A percentile compares a stretch with the other conserved stretches of the same genome.
Conservation (phyloP, 2,797 vertebrate species). For the Urocyon cinereoargenteus region DNA sequence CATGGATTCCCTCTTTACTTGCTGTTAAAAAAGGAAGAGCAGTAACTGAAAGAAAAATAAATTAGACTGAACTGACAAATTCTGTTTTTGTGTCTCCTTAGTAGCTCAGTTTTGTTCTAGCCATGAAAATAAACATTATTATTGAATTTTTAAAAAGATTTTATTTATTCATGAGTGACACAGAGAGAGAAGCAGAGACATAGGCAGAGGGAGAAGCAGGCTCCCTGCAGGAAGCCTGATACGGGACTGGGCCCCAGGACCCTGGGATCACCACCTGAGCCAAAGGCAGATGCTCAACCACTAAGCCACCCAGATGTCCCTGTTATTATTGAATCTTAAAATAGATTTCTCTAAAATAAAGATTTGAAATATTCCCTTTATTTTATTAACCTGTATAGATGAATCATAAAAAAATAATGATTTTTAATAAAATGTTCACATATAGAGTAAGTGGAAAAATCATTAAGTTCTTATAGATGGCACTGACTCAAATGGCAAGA, state of each 20-base stretch:
- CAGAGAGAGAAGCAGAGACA: too few relatives aligned
- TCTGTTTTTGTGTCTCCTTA: constrained; percentile 82
- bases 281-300: too few relatives aligned
- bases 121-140: constrained; percentile 80
- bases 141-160: constrained; percentile 54
- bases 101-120: constrained; percentile 84
- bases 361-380: constrained; percentile 4
- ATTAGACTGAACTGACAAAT: constrained; percentile 82
- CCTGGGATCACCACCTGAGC: too few relatives aligned
- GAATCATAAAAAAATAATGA: background rate
- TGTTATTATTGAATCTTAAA: constrained; percentile 57
- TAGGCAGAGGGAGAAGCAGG: too few relatives aligned
- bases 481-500: constrained; percentile 44
- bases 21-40: constrained; percentile 74
- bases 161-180: background rate
- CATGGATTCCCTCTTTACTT: constrained; percentile 79
- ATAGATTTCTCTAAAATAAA: constrained; percentile 46
- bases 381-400: constrained; percentile 4
- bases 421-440: constrained; percentile 46
- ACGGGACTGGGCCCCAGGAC: too few relatives aligned
- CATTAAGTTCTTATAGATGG: constrained; percentile 8
- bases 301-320: too few relatives aligned
- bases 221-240: too few relatives aligned
- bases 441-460: background rate
- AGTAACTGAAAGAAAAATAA: constrained; percentile 62